Evolutionary conservation across 2,888 invertebrate species (phyloP), one percentile per base, ranked within the genome.

Genomic region (Argyresthia goedartella): DNA sequence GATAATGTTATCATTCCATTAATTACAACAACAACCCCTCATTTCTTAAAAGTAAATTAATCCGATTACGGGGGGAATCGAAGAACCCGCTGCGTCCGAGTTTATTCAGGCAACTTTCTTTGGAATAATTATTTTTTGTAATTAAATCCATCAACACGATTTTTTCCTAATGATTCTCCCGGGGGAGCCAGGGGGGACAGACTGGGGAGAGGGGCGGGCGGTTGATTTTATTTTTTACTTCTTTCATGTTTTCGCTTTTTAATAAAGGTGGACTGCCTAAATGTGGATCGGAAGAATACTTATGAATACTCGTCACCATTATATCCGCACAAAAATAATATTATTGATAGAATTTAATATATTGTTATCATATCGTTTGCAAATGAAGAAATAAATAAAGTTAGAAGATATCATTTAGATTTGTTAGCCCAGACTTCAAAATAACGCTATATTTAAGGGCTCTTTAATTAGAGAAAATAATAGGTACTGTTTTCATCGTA

Each of bases 71-170:
- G 84, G 79, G 78, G 81, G 80, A 82, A 81, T 81, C 79, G 81
- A 80, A 81, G 84, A 85, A 84, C 82, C 79, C 81, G 78, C 84
- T 81, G 76, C 76, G 76, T 77, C 79, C 80, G 72, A 84, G 81
- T 85, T 84, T 82, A 84, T 85, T 85, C 82, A 80, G 78, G 66
- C 75, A 84, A 84, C 76, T 84, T 84, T 84, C 84, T 85, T 81
- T 78, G 68, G 79, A 82, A 84, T 86, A 85, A 86, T 86, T 85
- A 86, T 86, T 85, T 85, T 85, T 86, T 84, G 84, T 85, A 86
- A 86, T 86, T 86, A 86, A 86, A 86, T 86, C 86, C 86, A 85
- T 86, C 85, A 86, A 86, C 85, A 85, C 85, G 85, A 86, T 85
- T 86, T 86, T 85, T 85, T 86, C 81, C 76, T 86, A 86, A 85